A percentile compares a stretch with the other conserved stretches of the same genome.
Conservation (phyloP, 2,888 invertebrate genomes). For the Mechanitis mazaeus region DNA sequence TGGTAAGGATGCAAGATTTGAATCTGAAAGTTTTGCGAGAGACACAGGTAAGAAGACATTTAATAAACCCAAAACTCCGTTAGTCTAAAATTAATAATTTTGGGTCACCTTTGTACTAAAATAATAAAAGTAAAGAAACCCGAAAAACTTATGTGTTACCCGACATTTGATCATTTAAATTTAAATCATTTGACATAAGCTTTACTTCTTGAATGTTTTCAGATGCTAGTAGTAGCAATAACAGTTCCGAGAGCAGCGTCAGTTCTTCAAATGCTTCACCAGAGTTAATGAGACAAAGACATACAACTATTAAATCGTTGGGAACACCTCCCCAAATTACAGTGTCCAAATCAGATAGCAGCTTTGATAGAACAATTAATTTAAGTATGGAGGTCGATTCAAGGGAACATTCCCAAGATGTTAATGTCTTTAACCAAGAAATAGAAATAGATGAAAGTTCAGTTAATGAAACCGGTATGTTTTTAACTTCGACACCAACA, state of each 20-base stretch:
- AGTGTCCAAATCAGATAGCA: background rate
- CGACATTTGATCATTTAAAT: too few species aligned
- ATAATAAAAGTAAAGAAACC: too few species aligned
- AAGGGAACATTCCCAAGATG: background rate
- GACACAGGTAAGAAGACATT: background rate
- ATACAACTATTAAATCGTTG: background rate
- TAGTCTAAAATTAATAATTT: too few species aligned
- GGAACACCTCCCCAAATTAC: constrained; percentile 4
- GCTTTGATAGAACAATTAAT: background rate
- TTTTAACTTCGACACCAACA: constrained; percentile 10
- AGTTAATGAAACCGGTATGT: background rate
- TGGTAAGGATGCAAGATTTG: background rate
- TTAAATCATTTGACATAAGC: too few species aligned
- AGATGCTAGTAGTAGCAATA: constrained; percentile 11
- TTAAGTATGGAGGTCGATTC: background rate
- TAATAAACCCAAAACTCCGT: too few species aligned
- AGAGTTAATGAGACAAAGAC: constrained; percentile 11
- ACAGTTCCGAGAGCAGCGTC: background rate
- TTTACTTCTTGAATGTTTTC: constrained; percentile 4
- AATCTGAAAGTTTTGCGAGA: background rate
- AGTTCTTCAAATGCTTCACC: background rate
- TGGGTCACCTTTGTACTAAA: too few species aligned
- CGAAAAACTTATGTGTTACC: too few species aligned
- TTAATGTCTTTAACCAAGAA: background rate
- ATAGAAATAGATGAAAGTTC: background rate